Conservation (phyloP, 2,797 vertebrate species). For the Eleutherodactylus coqui region DNA sequence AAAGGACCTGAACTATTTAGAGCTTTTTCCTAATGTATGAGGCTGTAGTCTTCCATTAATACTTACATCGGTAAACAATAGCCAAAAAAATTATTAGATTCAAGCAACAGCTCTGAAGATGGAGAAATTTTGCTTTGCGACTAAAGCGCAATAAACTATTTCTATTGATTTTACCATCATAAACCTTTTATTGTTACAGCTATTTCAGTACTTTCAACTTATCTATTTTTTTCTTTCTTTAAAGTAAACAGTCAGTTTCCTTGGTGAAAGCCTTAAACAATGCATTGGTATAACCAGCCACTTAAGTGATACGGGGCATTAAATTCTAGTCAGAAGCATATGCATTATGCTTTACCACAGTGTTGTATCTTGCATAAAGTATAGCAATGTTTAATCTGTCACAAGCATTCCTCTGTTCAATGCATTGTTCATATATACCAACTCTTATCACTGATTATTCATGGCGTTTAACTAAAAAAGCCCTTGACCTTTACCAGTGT, state of each 20-base stretch:
- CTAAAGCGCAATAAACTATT: constrained; percentile 10
- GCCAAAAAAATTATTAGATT: background rate
- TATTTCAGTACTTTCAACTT: constrained; percentile 5
- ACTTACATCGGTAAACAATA: too few relatives aligned
- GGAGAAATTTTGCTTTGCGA: background rate
- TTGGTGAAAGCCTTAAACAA: constrained; percentile 8
- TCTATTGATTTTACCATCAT: constrained; percentile 15
- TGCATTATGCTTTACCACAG: background rate
- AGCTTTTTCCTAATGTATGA: too few relatives aligned
- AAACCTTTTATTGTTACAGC: constrained; percentile 23
- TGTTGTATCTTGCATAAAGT: constrained; percentile 29
- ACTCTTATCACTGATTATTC: constrained; percentile 39
- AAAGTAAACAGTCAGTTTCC: constrained; percentile 14
- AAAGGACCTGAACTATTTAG: too few relatives aligned
- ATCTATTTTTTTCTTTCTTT: constrained; percentile 16
- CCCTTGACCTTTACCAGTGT: background rate
- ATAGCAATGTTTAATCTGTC: constrained; percentile 45
- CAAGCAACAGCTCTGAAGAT: background rate
- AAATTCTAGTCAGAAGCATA: constrained; percentile 31
- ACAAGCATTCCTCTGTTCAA: background rate
- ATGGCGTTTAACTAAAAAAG: background rate
- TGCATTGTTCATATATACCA: background rate
- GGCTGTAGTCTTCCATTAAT: too few relatives aligned
- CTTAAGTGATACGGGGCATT: background rate
- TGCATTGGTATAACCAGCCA: constrained; percentile 21